Evolutionary conservation across 2,113 vertebrate species (phyloP).

Genomic region (Lanius collurio): DNA sequence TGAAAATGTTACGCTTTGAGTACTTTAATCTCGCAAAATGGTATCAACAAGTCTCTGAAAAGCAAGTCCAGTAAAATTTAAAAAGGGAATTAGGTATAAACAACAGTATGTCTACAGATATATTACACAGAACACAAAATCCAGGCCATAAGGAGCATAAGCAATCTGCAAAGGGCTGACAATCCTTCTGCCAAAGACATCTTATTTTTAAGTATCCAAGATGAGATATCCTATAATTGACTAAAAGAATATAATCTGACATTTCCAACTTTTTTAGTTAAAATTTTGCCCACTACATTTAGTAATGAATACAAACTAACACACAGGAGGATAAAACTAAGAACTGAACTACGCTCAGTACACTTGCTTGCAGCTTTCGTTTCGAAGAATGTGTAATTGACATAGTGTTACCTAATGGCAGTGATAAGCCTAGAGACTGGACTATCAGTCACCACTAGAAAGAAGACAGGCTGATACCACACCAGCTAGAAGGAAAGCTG

Average conservation of each 20-base stretch:
- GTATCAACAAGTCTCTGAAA: not conserved
- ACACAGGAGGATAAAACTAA: not conserved
- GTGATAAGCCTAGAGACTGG: not conserved
- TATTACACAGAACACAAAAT: not conserved
- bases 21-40: not conserved
- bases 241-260: not conserved
- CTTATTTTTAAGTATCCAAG: not conserved
- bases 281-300: not conserved
- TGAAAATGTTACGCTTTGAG: rapidly evolving
- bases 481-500: not conserved
- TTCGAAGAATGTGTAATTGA: not conserved
- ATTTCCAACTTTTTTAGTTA: not conserved
- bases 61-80: not conserved
- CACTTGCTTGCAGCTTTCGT: not conserved
- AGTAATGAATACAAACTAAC: not conserved
- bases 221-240: not conserved
- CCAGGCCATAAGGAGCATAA: not conserved
- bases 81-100: not conserved
- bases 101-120: not conserved
- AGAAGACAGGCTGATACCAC: not conserved
- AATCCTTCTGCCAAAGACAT: not conserved
- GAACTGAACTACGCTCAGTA: not conserved
- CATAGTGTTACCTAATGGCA: not conserved
- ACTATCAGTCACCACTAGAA: not conserved
- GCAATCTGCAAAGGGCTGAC: not conserved